Percentiles rank a stretch among this genome's conserved stretches.
These are phyloP conservation scores for Anaspis maculata DNA, from an alignment of 2,888 invertebrate species.

Conservation along the genomic window DNA sequence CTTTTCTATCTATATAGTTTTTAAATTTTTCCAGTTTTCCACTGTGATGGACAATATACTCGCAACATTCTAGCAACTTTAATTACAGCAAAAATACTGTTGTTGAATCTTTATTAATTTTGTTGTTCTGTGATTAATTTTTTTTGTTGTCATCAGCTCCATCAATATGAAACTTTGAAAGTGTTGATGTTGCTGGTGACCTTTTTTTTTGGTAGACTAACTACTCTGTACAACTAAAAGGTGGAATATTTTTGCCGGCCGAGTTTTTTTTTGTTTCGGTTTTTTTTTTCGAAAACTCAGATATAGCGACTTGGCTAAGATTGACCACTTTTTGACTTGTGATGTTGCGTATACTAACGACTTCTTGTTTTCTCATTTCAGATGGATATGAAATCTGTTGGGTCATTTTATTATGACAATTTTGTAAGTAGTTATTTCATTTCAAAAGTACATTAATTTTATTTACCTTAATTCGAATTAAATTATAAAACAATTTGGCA, in stretches of 20 bases:
- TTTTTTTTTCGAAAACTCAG: no score
- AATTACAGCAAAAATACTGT: conserved; percentile 35
- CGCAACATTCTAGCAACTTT: conserved; percentile 48
- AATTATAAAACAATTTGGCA: no score
- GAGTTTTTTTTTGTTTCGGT: no score
- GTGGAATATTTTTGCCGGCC: conserved; percentile 12
- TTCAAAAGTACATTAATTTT: no score
- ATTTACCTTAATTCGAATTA: no score
- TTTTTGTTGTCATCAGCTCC: no score
- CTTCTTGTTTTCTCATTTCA: conserved; percentile 50
- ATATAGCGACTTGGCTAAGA: conserved; percentile 21
- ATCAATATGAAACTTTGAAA: no score
- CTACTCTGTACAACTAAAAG: conserved; percentile 7
- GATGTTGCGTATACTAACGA: conserved; percentile 9
- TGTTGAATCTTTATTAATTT: no score
- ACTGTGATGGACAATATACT: conserved; percentile 29
- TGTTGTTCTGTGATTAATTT: conserved; percentile 21
- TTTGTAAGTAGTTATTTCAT: conserved; percentile 66
- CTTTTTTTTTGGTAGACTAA: conserved; percentile 17
- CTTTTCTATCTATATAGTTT: conserved; percentile 1
- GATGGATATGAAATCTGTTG: conserved; percentile 95
- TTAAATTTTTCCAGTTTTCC: conserved; percentile 24
- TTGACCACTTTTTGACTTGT: conserved; percentile 26
- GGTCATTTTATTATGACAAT: conserved; percentile 93
- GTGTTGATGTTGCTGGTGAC: no score